Base-by-base conservation (phyloP, 1,140 invertebrate genomes). In the Drosophila dunni region DNA sequence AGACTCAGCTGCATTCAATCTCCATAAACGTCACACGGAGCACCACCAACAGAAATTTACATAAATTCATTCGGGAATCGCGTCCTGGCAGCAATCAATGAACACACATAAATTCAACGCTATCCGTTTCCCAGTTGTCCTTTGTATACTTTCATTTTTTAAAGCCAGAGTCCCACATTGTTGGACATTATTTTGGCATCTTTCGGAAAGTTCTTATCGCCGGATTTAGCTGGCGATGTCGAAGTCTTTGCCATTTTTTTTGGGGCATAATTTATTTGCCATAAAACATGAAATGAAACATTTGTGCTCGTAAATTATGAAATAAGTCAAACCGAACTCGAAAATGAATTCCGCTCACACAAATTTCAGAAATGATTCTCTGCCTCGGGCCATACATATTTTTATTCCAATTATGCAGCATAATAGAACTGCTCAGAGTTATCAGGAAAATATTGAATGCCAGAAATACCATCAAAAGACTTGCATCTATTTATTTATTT, bases 281-380 rank as follows among this genome's bases (percentile, higher is more conserved):
- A 86, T 88, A 89, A 88, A 88, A 83, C 77, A 83, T 80, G 84
- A 83, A 86, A 77, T 88, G 77, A 88, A 88, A 88, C 73, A 88
- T 88, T 79, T 83, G 50, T 54, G 79, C 83, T 88, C 84, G 83
- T 88, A 88, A 88, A 88, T 88, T 80, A 88, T 86, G 73, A 83
- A 82, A 72, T 64, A 76, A 74, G 76, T 79, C 60, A 44, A 69
- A 63, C 48, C 62, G 40, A 72, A 72, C 57, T 54, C 63, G 36
- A 46, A 46, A 56, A 68, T 64, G 50, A 61, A 68, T 56, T 48
- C 58, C 11, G 51, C 7, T 13, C 42, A 40, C 51, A 50, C 20
- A 53, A 42, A 71, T 50, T 40, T 48, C 36, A 46, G 20, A 9
- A 36, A 11, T 56, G 50, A 62, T 42, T 29, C 17, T 64, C 38